Evolutionary conservation across 1,140 invertebrate genomes (phyloP), one percentile per base, ranked within the genome.

Genomic region (Pinna nobilis): DNA sequence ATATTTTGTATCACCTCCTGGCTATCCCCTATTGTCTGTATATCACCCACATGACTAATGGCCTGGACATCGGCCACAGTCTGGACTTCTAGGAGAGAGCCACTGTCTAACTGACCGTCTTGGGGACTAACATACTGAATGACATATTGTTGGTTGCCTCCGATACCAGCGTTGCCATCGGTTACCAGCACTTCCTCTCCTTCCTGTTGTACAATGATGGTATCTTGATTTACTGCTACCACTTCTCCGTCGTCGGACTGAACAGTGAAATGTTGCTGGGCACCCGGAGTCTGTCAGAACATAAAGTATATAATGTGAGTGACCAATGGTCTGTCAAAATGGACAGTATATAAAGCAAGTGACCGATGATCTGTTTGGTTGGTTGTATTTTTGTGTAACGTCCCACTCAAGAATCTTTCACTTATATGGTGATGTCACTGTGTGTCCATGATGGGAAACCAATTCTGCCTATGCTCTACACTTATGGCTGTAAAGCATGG

Each of bases 171-270:
- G 13, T 69, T 73, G 28, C 68, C 80, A 23, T 82, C 80, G 41
- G 85, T 74, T 11, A 83, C 57, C 28, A 85, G 50, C 30, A 86
- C 74, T 70, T 84, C 79, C 30, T 79, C 77, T 9, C 81, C 85
- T 47, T 83, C 81, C 57, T 87, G 78, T 55, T 85, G 83, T 15
- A 87, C 84, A 47, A 87, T 83, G 61, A 87, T 86, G 18, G 84
- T 84, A 47, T 86, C 84, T 15, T 81, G 85, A 35, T 82, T 79
- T n/a, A 87, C 77, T 0, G 81, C 71, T 20, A 87, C 41, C 35
- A 85, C 77, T 44, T 86, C 79, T 6, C 84, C 82, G 69, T 82
- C 80, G 32, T 87, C 82, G 30, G 80, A 75, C 64, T 84, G 78
- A 32, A 86, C 82, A 9, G 80, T 81, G 55, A 84, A 76, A 70